Evolutionary conservation across 2,888 invertebrate genomes (phyloP), one percentile per base, ranked within the genome.

Genomic region (Clunio marinus): DNA sequence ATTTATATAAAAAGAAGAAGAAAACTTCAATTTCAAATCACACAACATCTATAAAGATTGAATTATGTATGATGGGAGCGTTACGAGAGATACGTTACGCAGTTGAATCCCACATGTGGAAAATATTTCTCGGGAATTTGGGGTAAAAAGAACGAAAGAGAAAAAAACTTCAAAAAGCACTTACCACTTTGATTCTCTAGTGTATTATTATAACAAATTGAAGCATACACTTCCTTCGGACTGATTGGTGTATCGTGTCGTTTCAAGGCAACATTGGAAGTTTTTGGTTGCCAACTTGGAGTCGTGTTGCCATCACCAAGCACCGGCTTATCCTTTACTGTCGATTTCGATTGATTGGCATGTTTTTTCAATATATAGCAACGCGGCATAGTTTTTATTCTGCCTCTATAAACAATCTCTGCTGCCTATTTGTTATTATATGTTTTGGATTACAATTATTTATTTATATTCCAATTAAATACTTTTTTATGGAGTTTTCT

Each of bases 201-300:
- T 32, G 70, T 65, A 58, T 67, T 69, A 57, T 68, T 70, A 68
- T 71, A 72, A 68, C 71, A 71, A 20, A 70, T 69, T 57, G 72
- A 72, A 32, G 72, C 71, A 37, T 66, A 68, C 2, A 70, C 72
- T 67, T 72, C 72, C 4, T 71, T 71, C 5, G 71, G 71, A 62
- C 71, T 72, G 63, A 45, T 63, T 51, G 65, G 55, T 55, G 66
- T 66, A 68, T 68, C 68, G 60, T 62, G 32, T 32, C 51, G 62
- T 60, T 69, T 69, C 60, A 60, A 60, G 59, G 55, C 59, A 51
- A 69, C 60, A 37, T 45, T 55, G 46, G 32, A 70, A 57, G 70
- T 66, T 71, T 72, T 72, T 69, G 70, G 69, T 70, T 73, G 72
- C 72, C 72, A 72, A 71, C 60, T 58, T 25, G 35, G 10, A 59